Percentiles rank a stretch among this genome's conserved stretches.
These are phyloP conservation scores for Trissolcus basalis DNA, from an alignment of 1,140 invertebrate genomes.

Conservation along the genomic window DNA sequence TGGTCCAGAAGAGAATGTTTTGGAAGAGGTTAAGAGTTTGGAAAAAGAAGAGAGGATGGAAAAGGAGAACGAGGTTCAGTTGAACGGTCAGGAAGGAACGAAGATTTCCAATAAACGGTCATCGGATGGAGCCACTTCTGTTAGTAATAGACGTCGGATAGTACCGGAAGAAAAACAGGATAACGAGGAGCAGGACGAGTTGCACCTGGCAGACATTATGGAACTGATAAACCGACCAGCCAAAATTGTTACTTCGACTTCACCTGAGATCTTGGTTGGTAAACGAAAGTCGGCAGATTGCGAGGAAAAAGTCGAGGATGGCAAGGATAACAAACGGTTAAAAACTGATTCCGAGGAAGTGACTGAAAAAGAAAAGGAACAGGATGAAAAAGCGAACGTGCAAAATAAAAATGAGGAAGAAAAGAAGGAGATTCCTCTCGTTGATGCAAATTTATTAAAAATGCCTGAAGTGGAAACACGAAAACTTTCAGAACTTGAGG, in stretches of 20 bases:
- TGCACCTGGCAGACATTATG: constrained; percentile 42
- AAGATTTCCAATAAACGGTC: constrained; percentile 28
- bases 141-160: constrained; percentile 17
- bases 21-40: background rate
- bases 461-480: too few relatives aligned
- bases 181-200: constrained; percentile 22
- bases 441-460: too few relatives aligned
- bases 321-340: constrained; percentile 11
- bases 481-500: too few relatives aligned
- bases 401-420: constrained; percentile 21
- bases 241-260: background rate
- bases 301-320: constrained; percentile 13
- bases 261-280: constrained; percentile 1
- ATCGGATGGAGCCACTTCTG: constrained; percentile 15
- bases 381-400: too few relatives aligned
- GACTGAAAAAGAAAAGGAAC: too few relatives aligned
- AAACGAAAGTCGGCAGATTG: constrained; percentile 57
- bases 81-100: background rate
- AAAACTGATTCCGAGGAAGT: constrained; percentile 7
- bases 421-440: too few relatives aligned
- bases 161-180: constrained; percentile 7
- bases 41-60: constrained; percentile 1
- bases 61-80: background rate
- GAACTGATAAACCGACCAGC: constrained; percentile 24
- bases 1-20: background rate